Base-by-base conservation (phyloP, 2,888 invertebrate genomes). In the Drosophila algonquin region DNA sequence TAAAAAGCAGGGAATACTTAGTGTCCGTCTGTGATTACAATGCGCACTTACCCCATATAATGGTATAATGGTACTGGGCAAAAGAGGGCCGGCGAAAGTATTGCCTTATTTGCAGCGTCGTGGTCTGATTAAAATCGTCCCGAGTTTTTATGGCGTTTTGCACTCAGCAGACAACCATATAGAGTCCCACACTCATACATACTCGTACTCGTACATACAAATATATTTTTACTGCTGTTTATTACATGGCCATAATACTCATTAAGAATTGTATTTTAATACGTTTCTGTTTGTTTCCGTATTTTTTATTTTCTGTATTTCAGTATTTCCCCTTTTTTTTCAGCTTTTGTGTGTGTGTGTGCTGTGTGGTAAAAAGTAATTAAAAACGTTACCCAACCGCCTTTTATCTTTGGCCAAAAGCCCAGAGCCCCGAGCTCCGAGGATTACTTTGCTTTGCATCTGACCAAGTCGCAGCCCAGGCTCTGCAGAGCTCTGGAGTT, bases 261-360 rank as follows among this genome's bases (percentile, higher is more conserved):
- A 87, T 87, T 86, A 86, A 86, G 75, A 74, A 83, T 83, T 76
- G 72, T 76, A 78, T 86, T 80, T 73, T 80, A 75, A 82, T 85
- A 73, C 67, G 68, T 55, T 72, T 72, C 68, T 53, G 54, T 72
- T 52, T 70, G 59, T 63, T 56, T 53, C 51, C 56, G 62, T 59
- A 69, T 64, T 67, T 47, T 62, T 58, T 67, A 73, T 69, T 73
- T 79, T 59, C 59, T 40, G 51, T 10, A 35, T 35, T 18, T 50
- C 18, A 35, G 47, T 24, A 58, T 54, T 48, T n/a, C 46, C 52
- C 59, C 64, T 75, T 75, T 65, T 64, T 64, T n/a, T 40, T 40
- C 24, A 35, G 12, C 12, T 40, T 0, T 14, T 1, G 21, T 21
- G 21, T 21, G 21, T 14, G 12, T 40, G 40, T 14, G 40, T 68